Conservation (phyloP, 2,113 vertebrate species). For the Chaetodon trifascialis region DNA sequence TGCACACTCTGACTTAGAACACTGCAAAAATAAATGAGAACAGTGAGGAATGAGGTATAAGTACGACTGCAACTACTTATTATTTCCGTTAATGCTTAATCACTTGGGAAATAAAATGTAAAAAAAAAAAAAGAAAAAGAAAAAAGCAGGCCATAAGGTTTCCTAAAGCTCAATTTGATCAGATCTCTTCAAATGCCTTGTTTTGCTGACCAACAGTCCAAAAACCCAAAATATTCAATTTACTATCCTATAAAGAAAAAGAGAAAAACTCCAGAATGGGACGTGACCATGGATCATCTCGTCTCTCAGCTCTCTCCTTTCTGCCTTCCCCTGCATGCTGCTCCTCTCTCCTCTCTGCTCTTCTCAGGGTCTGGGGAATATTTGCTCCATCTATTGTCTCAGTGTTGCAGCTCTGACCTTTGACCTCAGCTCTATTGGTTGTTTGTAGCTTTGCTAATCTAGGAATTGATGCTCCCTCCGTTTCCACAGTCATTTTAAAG, state of each 20-base stretch:
- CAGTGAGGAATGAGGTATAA: neutral
- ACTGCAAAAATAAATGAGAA: neutral
- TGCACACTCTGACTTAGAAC: neutral
- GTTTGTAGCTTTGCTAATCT: constrained; percentile 52
- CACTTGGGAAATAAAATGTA: neutral
- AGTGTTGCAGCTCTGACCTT: constrained; percentile 69
- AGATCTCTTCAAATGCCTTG: too few species aligned
- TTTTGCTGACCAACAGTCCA: neutral
- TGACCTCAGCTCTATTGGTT: constrained; percentile 69
- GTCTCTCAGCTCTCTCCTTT: neutral
- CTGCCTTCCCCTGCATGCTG: neutral
- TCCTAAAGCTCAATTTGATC: neutral
- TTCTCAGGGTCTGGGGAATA: constrained; percentile 55
- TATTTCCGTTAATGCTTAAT: neutral
- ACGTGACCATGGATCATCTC: neutral
- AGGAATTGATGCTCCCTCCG: constrained; percentile 47
- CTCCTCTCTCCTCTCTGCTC: constrained; percentile 23
- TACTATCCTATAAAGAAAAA: neutral
- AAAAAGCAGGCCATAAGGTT: too few species aligned
- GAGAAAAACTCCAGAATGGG: neutral
- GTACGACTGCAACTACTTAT: neutral
- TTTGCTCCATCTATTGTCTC: constrained; percentile 74
- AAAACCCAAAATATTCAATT: neutral
- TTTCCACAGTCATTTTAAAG: constrained; percentile 51
- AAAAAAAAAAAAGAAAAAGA: neutral